These are phyloP conservation scores for Drosophila mercatorum DNA, from an alignment of 2,888 invertebrate genomes.

Conservation along the genomic window DNA sequence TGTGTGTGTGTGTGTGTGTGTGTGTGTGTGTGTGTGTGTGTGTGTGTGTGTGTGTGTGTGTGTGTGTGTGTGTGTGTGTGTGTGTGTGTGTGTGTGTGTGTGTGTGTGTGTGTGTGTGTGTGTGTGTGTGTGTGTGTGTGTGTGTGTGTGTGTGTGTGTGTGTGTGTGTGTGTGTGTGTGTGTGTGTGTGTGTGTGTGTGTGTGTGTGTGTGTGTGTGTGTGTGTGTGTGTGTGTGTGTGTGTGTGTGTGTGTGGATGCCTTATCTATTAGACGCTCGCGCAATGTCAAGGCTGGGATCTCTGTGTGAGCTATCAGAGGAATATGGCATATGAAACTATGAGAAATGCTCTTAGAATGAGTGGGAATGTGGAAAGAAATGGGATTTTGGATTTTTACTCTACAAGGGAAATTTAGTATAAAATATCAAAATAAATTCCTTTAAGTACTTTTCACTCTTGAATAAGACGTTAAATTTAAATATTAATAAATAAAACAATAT, in stretches of 20 bases:
- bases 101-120: too few species aligned
- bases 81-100: too few species aligned
- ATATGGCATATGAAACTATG: slow-evolving; percentile 1
- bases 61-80: background rate
- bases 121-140: too few species aligned
- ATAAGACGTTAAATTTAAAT: background rate
- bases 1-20: background rate
- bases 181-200: too few species aligned
- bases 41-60: background rate
- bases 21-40: background rate
- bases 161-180: too few species aligned
- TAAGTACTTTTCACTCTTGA: background rate
- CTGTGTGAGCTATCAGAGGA: background rate
- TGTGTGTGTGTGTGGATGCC: background rate
- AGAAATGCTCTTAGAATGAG: background rate
- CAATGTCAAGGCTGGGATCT: slow-evolving; percentile 41
- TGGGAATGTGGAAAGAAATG: background rate
- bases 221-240: too few species aligned
- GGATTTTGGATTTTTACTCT: background rate
- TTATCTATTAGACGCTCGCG: slow-evolving; percentile 21
- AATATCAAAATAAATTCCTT: background rate
- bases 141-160: too few species aligned
- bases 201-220: too few species aligned
- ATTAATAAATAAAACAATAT: background rate
- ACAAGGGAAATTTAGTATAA: background rate